phyloP scores from a whole-genome alignment of 2,113 vertebrate genomes.

The Balaeniceps rex region DNA sequence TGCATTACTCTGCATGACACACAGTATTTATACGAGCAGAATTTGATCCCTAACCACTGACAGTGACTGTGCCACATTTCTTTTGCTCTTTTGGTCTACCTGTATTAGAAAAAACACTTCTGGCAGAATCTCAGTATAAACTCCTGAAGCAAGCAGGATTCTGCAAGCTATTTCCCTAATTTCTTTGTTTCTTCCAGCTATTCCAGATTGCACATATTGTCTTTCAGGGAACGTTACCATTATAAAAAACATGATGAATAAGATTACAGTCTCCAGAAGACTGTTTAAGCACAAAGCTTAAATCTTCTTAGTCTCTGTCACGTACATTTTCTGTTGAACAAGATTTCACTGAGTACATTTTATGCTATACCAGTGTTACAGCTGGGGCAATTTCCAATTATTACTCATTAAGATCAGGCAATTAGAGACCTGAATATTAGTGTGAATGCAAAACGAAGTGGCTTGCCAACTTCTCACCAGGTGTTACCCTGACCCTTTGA shows the following conservation, averaged over 20 bases:
- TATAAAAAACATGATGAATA: neutral
- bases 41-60: neutral
- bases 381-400: neutral
- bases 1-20: neutral
- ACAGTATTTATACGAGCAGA: neutral
- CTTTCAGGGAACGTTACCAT: neutral
- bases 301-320: neutral
- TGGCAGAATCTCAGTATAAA: neutral
- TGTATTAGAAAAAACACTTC: neutral
- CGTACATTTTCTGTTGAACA: neutral
- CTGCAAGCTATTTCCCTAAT: neutral
- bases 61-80: neutral
- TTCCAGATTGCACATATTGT: neutral
- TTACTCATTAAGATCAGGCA: neutral
- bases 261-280: neutral
- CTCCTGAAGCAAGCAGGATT: neutral
- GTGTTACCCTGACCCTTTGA: neutral
- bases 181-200: neutral
- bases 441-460: rapidly evolving
- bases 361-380: neutral
- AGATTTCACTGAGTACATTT: neutral
- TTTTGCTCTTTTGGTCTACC: neutral
- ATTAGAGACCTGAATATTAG: neutral
- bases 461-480: neutral
- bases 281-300: neutral